These are phyloP conservation scores for Pterois miles DNA, from an alignment of 2,797 vertebrate genomes.

Conservation along the genomic window DNA sequence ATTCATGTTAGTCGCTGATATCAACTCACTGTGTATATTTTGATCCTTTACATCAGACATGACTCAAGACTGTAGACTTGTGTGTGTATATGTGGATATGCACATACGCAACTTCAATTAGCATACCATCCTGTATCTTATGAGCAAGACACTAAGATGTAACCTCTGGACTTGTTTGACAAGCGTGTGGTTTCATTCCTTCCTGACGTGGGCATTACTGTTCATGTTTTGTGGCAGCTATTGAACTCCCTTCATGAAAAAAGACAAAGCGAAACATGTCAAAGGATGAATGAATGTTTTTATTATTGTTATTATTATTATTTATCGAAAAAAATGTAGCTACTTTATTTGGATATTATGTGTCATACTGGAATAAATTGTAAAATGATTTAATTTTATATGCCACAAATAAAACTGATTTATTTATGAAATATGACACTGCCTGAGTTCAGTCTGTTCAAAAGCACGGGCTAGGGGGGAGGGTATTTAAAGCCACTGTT, in stretches of 20 bases:
- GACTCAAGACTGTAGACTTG: conserved; percentile 83
- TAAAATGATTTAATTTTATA: conserved; percentile 99
- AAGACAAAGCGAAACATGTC: conserved; percentile 91
- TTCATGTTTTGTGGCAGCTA: conserved; percentile 95
- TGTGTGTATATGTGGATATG: conserved; percentile 80
- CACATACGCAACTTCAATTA: conserved; percentile 78
- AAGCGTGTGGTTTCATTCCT: conserved; percentile 86
- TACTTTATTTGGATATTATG: conserved; percentile 90
- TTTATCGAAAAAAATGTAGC: conserved; percentile 97
- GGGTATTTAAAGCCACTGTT: conserved; percentile 29
- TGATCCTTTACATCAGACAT: conserved; percentile 79
- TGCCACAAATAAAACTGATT: conserved; percentile 97
- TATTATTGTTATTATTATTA: conserved; percentile 90
- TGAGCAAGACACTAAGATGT: conserved; percentile 70
- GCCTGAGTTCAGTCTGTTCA: conserved; percentile 48
- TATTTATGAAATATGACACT: conserved; percentile 94
- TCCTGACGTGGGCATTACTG: conserved; percentile 90
- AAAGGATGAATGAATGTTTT: conserved; percentile 93
- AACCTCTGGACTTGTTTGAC: conserved; percentile 74
- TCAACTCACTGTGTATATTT: conserved; percentile 85
- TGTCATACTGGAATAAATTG: conserved; percentile 99
- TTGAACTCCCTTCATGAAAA: conserved; percentile 80
- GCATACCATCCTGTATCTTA: conserved; percentile 77
- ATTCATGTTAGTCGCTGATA: conserved; percentile 81
- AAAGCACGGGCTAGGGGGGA: neutral